Evolutionary conservation across 2,797 vertebrate species (phyloP).

Genomic region (Diplodus sargus): DNA sequence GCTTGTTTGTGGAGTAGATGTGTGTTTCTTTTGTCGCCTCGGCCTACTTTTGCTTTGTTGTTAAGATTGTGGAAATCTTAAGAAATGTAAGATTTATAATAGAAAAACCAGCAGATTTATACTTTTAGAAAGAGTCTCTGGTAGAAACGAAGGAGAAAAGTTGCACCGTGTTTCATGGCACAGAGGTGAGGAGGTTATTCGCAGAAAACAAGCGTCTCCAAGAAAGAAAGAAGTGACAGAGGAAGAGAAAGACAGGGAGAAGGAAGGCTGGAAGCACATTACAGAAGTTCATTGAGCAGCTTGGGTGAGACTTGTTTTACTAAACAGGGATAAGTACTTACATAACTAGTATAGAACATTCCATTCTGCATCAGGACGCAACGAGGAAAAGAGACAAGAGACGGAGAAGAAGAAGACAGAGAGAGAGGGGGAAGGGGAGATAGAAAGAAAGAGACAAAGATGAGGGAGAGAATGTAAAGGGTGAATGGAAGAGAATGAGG

Average conservation of each 20-base stretch:
- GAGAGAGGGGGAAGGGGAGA: constrained; percentile 28
- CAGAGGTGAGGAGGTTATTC: constrained; percentile 35
- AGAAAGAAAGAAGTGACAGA: constrained; percentile 32
- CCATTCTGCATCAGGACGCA: constrained; percentile 89
- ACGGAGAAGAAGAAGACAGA: constrained; percentile 42
- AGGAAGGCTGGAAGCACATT: constrained; percentile 6
- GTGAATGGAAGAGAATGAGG: constrained; percentile 11
- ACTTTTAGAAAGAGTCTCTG: no score
- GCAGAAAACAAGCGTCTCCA: neutral
- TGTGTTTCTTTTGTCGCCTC: no score
- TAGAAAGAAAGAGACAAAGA: neutral
- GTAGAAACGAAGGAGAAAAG: no score
- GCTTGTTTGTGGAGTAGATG: no score
- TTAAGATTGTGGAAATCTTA: no score
- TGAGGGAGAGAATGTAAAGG: neutral
- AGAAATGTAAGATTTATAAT: no score
- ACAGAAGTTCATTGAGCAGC: constrained; percentile 41
- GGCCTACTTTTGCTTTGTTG: no score
- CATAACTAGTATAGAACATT: constrained; percentile 94
- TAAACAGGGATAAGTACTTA: constrained; percentile 86
- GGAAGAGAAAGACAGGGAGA: neutral
- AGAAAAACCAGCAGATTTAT: no score
- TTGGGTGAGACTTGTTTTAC: constrained; percentile 43
- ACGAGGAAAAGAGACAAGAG: constrained; percentile 65
- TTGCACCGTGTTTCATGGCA: no score